A percentile compares a stretch with the other conserved stretches of the same genome.
Evolutionary conservation across 2,888 invertebrate genomes (phyloP).

Genomic region (Sturmia bella): DNA sequence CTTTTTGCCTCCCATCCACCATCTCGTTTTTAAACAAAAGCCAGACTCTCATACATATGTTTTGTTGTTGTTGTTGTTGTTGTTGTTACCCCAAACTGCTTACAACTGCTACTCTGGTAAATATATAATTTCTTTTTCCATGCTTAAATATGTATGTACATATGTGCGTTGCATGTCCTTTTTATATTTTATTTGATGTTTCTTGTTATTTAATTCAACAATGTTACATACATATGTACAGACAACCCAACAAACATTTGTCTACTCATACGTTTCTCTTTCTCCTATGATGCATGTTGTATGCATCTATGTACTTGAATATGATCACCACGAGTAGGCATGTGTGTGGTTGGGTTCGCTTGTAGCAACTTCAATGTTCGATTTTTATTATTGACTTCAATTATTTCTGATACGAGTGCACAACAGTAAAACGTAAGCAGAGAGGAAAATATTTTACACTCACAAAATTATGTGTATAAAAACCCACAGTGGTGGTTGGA

Average conservation of each 20-base stretch:
- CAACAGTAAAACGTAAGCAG: neutral
- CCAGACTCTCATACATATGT: neutral
- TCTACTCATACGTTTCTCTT: neutral
- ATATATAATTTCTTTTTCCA: slow-evolving; percentile 14
- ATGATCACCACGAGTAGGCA: neutral
- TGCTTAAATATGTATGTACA: slow-evolving; percentile 6
- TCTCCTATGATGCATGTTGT: neutral
- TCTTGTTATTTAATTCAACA: slow-evolving; percentile 3
- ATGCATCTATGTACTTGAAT: neutral
- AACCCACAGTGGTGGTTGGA: neutral
- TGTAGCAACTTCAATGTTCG: slow-evolving; percentile 44
- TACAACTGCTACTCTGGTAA: slow-evolving; percentile 7
- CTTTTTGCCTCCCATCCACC: neutral
- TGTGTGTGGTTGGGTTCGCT: neutral
- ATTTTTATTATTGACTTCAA: slow-evolving; percentile 55
- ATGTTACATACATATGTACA: neutral
- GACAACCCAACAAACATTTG: slow-evolving; percentile 13
- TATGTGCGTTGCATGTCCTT: no score
- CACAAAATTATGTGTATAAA: neutral
- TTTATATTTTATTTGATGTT: slow-evolving; percentile 6
- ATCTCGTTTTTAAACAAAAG: no score
- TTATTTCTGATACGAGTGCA: slow-evolving; percentile 19
- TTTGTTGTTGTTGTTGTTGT: neutral
- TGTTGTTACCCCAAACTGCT: neutral
- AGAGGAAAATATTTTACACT: slow-evolving; percentile 1